Evolutionary conservation across 2,113 vertebrate species (phyloP), one percentile per base, ranked within the genome.

Genomic region (Centropristis striata): DNA sequence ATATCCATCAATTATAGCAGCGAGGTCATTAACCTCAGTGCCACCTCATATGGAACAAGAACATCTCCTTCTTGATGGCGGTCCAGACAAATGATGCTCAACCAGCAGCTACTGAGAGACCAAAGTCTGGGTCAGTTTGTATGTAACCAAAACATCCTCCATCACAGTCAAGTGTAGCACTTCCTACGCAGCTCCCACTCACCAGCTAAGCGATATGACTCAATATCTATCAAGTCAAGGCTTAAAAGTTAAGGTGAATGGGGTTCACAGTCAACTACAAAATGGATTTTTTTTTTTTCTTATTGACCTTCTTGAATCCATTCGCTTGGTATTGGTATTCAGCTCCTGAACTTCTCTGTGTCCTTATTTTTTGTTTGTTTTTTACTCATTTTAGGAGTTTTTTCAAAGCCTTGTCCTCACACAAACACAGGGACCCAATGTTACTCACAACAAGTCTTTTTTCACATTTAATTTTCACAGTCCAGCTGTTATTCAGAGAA

Each of bases 401-500:
- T 36, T 65, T 41, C 13, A 28, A 21, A 54, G 2, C 18, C 3
- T 41, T 20, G 41, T 28, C 7, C 28, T 76, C 53, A 23, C 67
- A 68, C 39, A 66, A 51, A 57, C 53, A 50, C 59, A 49, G 20
- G 28, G 32, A 87, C 78, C 79, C 25, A 21, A 12, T 81, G 76
- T 42, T 50, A n/a, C 61, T 64, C 50, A 36, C 59, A 63, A 18
- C 41, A 2, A 27, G 1, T 2, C 15, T 28, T 74, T 63, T 61
- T 78, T 75, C 77, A 65, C 77, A 49, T 50, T 44, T 61, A 64
- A 61, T 80, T 85, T 86, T 88, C 81, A 75, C 78, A 79, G 70
- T 83, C 66, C 61, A 83, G 75, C 64, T 81, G 58, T 59, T 73
- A 60, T 32, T 65, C 70, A 23, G 69, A 73, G 51, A 63, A 77